Conservation (phyloP, 2,888 invertebrate genomes). For the Myopa tessellatipennis region DNA sequence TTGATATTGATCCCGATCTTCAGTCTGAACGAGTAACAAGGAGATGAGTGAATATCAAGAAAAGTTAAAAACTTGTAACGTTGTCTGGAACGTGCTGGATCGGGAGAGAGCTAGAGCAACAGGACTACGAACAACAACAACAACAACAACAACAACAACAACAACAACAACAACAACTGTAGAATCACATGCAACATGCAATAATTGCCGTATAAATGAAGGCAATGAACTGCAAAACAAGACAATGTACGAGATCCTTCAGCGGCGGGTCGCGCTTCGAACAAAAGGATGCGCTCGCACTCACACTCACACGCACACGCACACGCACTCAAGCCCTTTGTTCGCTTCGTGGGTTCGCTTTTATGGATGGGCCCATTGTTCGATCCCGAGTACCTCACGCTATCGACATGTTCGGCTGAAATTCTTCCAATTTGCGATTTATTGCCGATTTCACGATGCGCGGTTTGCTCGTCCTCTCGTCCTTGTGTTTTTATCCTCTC, state of each 20-base stretch:
- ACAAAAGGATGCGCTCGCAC: slow-evolving; percentile 36
- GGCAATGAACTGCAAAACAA: slow-evolving; percentile 36
- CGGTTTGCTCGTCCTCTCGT: slow-evolving; percentile 9
- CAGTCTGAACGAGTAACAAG: not conserved
- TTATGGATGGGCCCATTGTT: not conserved
- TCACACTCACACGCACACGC: not conserved
- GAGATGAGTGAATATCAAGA: not conserved
- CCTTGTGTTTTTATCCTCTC: not conserved
- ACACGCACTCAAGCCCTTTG: slow-evolving; percentile 39
- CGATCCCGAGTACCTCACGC: not conserved
- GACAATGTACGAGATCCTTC: slow-evolving; percentile 19
- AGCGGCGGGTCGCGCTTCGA: not conserved
- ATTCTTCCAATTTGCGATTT: slow-evolving; percentile 45
- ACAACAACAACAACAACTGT: not conserved
- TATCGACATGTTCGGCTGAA: not conserved
- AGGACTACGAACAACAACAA: not conserved
- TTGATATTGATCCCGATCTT: not conserved
- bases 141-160: not conserved
- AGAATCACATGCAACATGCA: not conserved
- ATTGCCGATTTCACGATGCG: slow-evolving; percentile 43
- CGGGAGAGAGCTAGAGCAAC: not conserved
- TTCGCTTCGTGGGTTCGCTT: slow-evolving; percentile 37
- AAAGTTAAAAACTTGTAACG: not conserved
- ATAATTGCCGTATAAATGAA: slow-evolving; percentile 32
- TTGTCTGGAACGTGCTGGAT: not conserved